phyloP scores from a whole-genome alignment of 2,113 vertebrate species.

The Myotis brandtii region DNA sequence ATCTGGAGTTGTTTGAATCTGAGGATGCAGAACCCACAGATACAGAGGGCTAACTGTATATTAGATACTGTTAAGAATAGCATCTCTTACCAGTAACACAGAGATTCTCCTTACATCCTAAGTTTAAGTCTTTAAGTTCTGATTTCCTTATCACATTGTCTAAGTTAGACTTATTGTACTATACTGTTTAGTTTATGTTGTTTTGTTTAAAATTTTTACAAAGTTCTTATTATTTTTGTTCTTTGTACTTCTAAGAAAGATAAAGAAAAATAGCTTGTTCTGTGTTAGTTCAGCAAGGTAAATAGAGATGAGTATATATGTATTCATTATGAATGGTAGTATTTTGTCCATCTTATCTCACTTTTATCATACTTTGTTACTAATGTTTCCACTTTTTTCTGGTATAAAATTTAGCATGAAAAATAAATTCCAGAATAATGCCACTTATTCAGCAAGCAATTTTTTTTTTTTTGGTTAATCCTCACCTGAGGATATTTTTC shows the following conservation, averaged over 20 bases:
- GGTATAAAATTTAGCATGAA: not conserved
- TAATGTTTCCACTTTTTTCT: not conserved
- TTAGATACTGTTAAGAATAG: not conserved
- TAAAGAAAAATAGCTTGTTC: not conserved
- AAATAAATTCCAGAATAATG: not conserved
- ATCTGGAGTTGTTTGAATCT: not conserved
- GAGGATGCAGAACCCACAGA: no score
- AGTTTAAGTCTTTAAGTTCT: not conserved
- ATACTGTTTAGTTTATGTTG: not conserved
- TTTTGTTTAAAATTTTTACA: not conserved
- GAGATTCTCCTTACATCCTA: not conserved
- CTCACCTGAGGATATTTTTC: no score
- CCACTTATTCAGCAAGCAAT: not conserved
- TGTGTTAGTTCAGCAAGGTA: not conserved
- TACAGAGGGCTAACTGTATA: not conserved
- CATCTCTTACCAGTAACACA: not conserved
- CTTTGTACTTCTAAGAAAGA: conserved; percentile 21
- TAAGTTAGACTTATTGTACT: not conserved
- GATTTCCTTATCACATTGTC: not conserved
- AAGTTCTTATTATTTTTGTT: not conserved
- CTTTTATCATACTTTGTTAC: not conserved
- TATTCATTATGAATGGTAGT: not conserved
- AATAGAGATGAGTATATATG: not conserved
- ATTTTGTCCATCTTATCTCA: not conserved
- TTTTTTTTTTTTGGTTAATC: no score